Conservation (phyloP, 2,113 vertebrate genomes). For the Pseudorasbora parva region DNA sequence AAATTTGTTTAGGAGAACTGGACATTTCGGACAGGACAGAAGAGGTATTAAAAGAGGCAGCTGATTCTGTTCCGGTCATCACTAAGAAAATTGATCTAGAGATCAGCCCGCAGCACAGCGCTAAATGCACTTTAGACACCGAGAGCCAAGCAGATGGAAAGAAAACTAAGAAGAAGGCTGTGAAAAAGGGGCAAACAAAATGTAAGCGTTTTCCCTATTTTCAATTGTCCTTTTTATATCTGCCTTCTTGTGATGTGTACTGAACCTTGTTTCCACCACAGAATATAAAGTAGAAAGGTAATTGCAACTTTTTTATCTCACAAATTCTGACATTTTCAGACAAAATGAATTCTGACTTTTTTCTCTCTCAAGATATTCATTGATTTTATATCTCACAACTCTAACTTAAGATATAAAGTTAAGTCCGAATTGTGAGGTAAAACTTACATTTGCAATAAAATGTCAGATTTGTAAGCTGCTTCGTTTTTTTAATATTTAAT, state of each 20-base stretch:
- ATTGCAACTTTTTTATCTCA: too few relatives aligned
- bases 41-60: slow-evolving; percentile 43
- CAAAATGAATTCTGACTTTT: too few relatives aligned
- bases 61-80: slow-evolving; percentile 47
- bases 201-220: slow-evolving; percentile 54
- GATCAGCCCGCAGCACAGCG: slow-evolving; percentile 56
- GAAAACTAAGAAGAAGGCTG: slow-evolving; percentile 67
- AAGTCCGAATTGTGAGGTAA: too few relatives aligned
- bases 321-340: too few relatives aligned
- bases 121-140: slow-evolving; percentile 44
- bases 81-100: slow-evolving; percentile 65
- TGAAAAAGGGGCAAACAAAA: slow-evolving; percentile 68
- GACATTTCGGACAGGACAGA: slow-evolving; percentile 43
- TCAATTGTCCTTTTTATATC: background rate
- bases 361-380: too few relatives aligned
- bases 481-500: too few relatives aligned
- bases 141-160: slow-evolving; percentile 52
- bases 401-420: too few relatives aligned
- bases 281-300: too few relatives aligned
- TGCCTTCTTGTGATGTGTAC: background rate
- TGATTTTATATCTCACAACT: too few relatives aligned
- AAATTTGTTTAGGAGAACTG: slow-evolving; percentile 72
- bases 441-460: too few relatives aligned
- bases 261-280: too few relatives aligned
- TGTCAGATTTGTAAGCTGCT: too few relatives aligned